Evolutionary conservation across 2,888 invertebrate genomes (phyloP).

Genomic region (Arge pagana): DNA sequence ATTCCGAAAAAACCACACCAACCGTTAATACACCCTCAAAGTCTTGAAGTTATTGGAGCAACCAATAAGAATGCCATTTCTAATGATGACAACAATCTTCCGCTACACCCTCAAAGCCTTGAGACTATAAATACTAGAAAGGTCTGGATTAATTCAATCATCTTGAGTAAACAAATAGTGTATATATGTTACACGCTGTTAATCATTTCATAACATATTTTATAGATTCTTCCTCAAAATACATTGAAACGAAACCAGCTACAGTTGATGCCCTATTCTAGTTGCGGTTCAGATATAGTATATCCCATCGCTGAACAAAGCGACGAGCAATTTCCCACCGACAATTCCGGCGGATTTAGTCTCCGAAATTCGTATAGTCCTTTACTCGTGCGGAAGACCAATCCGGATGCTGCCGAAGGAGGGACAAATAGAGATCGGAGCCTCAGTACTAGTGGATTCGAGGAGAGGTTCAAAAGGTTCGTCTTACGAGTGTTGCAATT

Average conservation of each 20-base stretch:
- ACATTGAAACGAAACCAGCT: slow-evolving; percentile 54
- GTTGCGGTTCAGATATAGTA: slow-evolving; percentile 75
- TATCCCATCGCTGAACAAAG: slow-evolving; percentile 86
- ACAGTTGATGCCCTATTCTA: slow-evolving; percentile 56
- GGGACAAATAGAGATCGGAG: slow-evolving; percentile 47
- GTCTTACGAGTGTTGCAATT: too few relatives aligned
- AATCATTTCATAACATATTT: slow-evolving; percentile 13
- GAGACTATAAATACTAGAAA: slow-evolving; percentile 68
- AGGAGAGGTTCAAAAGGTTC: slow-evolving; percentile 52
- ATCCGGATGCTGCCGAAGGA: slow-evolving; percentile 34
- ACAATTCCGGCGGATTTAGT: slow-evolving; percentile 49
- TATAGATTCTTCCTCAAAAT: slow-evolving; percentile 50
- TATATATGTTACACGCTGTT: too few relatives aligned
- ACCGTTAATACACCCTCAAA: slow-evolving; percentile 53
- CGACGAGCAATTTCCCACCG: slow-evolving; percentile 66
- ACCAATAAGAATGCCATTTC: slow-evolving; percentile 49
- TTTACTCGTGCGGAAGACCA: slow-evolving; percentile 43
- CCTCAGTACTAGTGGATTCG: slow-evolving; percentile 46
- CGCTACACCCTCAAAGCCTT: slow-evolving; percentile 81
- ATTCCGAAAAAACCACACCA: slow-evolving; percentile 51
- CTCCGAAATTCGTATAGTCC: slow-evolving; percentile 48
- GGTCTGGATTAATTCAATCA: slow-evolving; percentile 31
- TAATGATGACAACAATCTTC: slow-evolving; percentile 63
- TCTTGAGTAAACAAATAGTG: neutral
- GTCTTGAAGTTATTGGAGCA: slow-evolving; percentile 54